These are phyloP conservation scores for Dasyprocta punctata DNA, from an alignment of 2,113 vertebrate genomes.

Conservation along the genomic window DNA sequence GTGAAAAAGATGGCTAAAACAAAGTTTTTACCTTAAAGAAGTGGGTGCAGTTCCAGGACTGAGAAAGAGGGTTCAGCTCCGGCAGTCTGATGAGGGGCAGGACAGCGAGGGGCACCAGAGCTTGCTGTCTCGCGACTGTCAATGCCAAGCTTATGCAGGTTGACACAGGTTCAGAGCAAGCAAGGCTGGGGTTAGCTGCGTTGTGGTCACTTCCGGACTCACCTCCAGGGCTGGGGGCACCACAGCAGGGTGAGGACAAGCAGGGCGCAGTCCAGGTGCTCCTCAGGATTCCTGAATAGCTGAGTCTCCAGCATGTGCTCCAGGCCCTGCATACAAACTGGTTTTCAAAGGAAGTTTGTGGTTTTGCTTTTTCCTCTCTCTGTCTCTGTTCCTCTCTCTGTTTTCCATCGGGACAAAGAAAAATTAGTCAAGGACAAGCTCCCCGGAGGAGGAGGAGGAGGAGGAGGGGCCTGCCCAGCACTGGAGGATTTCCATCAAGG, in stretches of 20 bases:
- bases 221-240: neutral
- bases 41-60: constrained; percentile 14
- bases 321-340: constrained; percentile 67
- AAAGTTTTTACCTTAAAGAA: constrained; percentile 77
- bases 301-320: neutral
- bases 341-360: constrained; percentile 76
- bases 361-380: constrained; percentile 28
- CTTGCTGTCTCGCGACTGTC: constrained; percentile 58
- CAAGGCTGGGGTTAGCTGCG: neutral
- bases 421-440: constrained; percentile 60
- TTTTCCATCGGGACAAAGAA: constrained; percentile 52
- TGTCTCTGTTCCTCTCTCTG: neutral
- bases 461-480: constrained; percentile 9
- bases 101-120: neutral
- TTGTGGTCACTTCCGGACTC: constrained; percentile 65
- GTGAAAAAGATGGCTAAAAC: neutral
- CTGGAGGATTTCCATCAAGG: constrained; percentile 35
- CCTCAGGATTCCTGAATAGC: neutral
- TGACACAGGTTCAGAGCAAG: neutral
- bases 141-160: neutral
- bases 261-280: neutral
- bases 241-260: neutral
- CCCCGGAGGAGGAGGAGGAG: constrained; percentile 32
- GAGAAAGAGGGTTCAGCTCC: neutral
- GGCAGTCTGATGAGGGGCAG: neutral